Conservation (phyloP, 2,888 invertebrate species). For the Troglohyphantes excavatus region DNA sequence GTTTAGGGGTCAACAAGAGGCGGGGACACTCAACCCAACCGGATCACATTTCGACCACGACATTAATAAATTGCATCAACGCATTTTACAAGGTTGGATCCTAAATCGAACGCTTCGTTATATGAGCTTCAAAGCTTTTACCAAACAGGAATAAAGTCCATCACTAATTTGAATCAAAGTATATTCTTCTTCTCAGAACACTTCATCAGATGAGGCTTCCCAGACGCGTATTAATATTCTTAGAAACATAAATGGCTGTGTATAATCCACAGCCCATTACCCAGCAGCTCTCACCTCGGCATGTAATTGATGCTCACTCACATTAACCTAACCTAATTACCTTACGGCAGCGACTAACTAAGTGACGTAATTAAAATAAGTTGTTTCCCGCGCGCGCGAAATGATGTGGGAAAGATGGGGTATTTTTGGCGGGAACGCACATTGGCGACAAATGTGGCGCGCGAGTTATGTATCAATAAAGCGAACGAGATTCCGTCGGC, state of each 20-base stretch:
- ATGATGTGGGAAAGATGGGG: conserved; percentile 15
- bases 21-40: too few relatives aligned
- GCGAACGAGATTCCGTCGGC: neutral
- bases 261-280: neutral
- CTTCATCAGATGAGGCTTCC: neutral
- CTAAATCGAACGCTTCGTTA: too few relatives aligned
- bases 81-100: too few relatives aligned
- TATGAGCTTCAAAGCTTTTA: too few relatives aligned
- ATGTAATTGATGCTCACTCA: conserved; percentile 50
- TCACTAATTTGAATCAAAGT: too few relatives aligned
- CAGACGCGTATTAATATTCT: neutral
- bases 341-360: conserved; percentile 38
- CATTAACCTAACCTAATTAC: conserved; percentile 67
- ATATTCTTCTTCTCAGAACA: too few relatives aligned
- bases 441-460: conserved; percentile 13
- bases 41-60: too few relatives aligned
- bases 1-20: too few relatives aligned
- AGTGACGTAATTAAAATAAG: conserved; percentile 58
- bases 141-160: too few relatives aligned
- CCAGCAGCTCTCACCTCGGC: neutral
- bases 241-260: neutral
- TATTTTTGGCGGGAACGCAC: neutral
- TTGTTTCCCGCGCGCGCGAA: conserved; percentile 14
- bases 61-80: too few relatives aligned
- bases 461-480: conserved; percentile 3